Evolutionary conservation across 2,888 invertebrate species (phyloP), one percentile per base, ranked within the genome.

Genomic region (Eristalis arbustorum): DNA sequence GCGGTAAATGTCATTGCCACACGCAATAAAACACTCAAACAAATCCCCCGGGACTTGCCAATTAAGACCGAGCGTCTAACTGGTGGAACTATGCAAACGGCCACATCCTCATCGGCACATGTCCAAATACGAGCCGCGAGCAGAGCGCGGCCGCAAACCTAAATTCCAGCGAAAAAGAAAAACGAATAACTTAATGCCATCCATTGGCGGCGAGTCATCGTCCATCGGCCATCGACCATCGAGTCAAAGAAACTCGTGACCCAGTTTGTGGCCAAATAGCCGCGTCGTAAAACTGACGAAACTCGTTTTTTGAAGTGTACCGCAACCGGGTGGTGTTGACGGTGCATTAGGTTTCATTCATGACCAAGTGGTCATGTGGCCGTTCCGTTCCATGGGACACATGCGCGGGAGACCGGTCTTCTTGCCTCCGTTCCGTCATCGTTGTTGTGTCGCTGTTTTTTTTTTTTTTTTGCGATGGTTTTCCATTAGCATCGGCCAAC

Each of bases 311-410:
- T 42, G 62, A 72, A 63, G 59, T 59, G 59, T 59, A 59, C 59
- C 59, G 25, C 59, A 59, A 25, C 25, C 10, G 10, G 34, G 11
- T 22, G 34, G 13, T n/a, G 42, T n/a, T 14, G 42, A 42, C 13
- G 40, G 57, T 77, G 77, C 69, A 77, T 77, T 31, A 64, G n/a
- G 57, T 76, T 71, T 71, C 77, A 77, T 77, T 77, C 77, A 77
- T 77, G 64, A 69, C 69, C 77, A 63, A 77, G 14, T 76, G 68
- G 68, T 75, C 62, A 68, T 69, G 57, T 56, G 77, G 23, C 63
- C 69, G 37, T 77, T 63, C 61, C 13, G 18, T 18, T 64, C n/a
- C 10, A 31, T 28, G 28, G 28, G 31, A 18, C n/a, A 66, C 49
- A 62, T 56, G 67, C 61, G 68, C 62, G 49, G 49, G 62, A 62